Percentiles rank a stretch among this genome's conserved stretches.
These are phyloP conservation scores for Adoxophyes honmai DNA, from an alignment of 1,140 invertebrate species.

Conservation along the genomic window DNA sequence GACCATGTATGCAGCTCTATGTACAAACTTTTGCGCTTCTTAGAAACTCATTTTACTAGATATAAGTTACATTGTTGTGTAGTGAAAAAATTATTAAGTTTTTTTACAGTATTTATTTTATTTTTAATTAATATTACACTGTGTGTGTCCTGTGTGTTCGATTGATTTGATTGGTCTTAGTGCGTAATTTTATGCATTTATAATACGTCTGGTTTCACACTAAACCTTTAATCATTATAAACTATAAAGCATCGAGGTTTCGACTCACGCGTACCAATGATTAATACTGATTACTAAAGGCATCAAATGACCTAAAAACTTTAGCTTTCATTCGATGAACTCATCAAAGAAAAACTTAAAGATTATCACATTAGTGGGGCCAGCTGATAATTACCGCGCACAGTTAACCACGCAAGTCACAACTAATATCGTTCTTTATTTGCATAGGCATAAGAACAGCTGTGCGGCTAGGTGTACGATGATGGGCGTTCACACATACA, in stretches of 20 bases:
- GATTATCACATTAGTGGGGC: conserved; percentile 60
- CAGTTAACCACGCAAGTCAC: neutral
- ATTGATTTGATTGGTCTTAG: too few relatives aligned
- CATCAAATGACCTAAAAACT: conserved; percentile 42
- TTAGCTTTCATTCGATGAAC: conserved; percentile 55
- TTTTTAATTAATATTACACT: too few relatives aligned
- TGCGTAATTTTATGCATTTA: too few relatives aligned
- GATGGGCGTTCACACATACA: conserved; percentile 67
- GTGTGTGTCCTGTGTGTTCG: too few relatives aligned
- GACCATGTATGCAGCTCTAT: too few relatives aligned
- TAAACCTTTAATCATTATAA: neutral
- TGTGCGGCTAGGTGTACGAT: conserved; percentile 34
- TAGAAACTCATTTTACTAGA: too few relatives aligned
- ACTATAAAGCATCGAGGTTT: neutral
- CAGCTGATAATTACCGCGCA: conserved; percentile 14
- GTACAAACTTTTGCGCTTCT: too few relatives aligned
- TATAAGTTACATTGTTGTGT: too few relatives aligned
- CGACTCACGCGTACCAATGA: conserved; percentile 1
- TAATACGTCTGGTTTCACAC: too few relatives aligned
- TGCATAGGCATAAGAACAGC: neutral
- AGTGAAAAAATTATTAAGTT: too few relatives aligned
- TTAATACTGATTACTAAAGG: conserved; percentile 27
- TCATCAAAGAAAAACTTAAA: conserved; percentile 60
- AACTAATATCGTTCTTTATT: neutral
- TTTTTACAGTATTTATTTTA: too few relatives aligned